phyloP scores from a whole-genome alignment of 1,140 invertebrate genomes.

The Hydropsyche tenuis region DNA sequence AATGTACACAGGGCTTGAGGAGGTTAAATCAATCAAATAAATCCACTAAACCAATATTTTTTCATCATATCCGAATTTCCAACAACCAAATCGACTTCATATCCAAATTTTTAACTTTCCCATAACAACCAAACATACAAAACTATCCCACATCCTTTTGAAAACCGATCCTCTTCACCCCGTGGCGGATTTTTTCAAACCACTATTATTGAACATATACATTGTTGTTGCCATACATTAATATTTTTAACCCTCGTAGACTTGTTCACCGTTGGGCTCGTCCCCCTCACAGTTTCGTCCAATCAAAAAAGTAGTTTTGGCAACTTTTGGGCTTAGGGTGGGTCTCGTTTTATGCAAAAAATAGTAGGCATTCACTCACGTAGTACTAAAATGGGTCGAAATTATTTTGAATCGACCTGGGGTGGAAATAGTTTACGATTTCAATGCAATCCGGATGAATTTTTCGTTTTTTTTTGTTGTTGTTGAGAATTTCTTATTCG shows the following conservation, averaged over 20 bases:
- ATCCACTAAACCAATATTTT: too few species aligned
- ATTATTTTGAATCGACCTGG: constrained; percentile 3
- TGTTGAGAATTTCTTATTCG: too few species aligned
- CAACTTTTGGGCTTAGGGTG: constrained; percentile 21
- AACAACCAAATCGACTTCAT: too few species aligned
- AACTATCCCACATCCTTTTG: too few species aligned
- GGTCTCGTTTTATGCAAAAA: constrained; percentile 21
- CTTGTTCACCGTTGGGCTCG: constrained; percentile 10
- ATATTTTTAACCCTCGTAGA: constrained; percentile 12
- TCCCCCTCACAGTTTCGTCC: constrained; percentile 27
- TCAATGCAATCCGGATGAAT: too few species aligned
- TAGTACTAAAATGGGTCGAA: neutral
- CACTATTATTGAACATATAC: neutral
- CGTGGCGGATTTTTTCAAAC: constrained; percentile 5
- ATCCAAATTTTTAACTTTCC: too few species aligned
- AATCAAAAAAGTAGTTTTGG: constrained; percentile 36
- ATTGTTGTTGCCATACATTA: too few species aligned
- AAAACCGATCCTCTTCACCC: neutral
- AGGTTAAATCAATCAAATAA: too few species aligned
- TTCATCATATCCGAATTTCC: too few species aligned
- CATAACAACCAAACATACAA: too few species aligned
- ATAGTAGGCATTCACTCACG: neutral
- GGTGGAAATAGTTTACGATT: neutral
- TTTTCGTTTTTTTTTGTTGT: too few species aligned
- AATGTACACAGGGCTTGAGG: too few species aligned